Base-by-base conservation (phyloP, 2,888 invertebrate genomes). In the Lepidochitona cinerea region DNA sequence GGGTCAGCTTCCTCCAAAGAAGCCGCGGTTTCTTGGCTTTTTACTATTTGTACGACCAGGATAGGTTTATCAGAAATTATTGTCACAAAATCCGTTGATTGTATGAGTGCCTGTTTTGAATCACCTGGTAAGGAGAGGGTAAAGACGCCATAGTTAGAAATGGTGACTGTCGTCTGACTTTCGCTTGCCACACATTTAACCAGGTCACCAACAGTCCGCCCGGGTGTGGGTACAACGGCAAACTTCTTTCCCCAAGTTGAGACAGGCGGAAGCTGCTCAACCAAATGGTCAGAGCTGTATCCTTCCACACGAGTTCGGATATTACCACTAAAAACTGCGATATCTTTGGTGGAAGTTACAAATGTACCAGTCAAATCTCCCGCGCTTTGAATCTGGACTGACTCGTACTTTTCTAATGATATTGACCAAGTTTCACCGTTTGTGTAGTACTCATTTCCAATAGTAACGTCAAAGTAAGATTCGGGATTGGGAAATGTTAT, bases 241-340 rank as follows among this genome's bases (percentile, higher is more conserved):
- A 81, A 84, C 23, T 64, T 59, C 26, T 37, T 75, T 41, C 79
- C 81, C 82, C 82, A 83, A 32, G 76, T 73, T n/a, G 54, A 36
- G 0, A 73, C 52, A 4, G 83, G 82, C 1, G 77, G 77, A 26
- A 83, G n/a, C 74, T 80, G 76, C 64, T 80, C 82, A 29, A 79
- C 76, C 54, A 83, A 53, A 64, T 83, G 82, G 70, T 83, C 83
- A 3, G 81, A 77, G 74, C 74, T 73, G 6, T 65, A 64, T 14
- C 37, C 37, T 7, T 75, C 76, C 1, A 83, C 75, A 14, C 75
- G 68, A 5, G 79, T 76, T 74, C 36, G 49, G 4, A 65, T n/a
- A 35, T 84, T 83, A n/a, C 87, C 87, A n/a, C 82, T 79, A 37
- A 86, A 80, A 12, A 85, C 83, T 1, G 82, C 78, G 5, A 88